Evolutionary conservation across 2,797 vertebrate genomes (phyloP).

Genomic region (Stomatorhinus walkeri): DNA sequence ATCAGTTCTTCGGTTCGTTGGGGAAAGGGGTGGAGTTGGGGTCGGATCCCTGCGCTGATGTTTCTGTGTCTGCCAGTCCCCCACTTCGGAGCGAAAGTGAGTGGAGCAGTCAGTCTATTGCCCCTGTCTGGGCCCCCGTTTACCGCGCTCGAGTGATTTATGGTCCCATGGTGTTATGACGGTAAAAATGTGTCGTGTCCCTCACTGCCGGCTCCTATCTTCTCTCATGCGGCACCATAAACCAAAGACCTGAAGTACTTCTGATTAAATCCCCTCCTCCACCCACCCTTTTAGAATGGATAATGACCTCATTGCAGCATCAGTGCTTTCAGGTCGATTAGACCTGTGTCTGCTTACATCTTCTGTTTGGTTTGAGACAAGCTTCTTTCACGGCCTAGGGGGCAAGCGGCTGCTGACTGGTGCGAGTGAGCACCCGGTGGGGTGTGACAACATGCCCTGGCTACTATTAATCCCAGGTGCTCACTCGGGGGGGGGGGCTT

Average conservation of each 20-base stretch:
- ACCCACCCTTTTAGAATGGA: background rate
- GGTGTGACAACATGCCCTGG: background rate
- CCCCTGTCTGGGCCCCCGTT: background rate
- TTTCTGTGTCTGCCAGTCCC: background rate
- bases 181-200: background rate
- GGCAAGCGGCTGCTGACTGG: background rate
- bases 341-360: background rate
- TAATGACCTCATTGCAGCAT: background rate
- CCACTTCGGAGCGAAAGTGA: background rate
- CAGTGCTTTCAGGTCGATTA: background rate
- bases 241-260: background rate
- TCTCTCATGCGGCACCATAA: background rate
- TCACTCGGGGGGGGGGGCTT: background rate
- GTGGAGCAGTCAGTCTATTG: background rate
- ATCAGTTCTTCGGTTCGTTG: background rate
- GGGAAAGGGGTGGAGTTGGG: background rate
- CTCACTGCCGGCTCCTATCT: background rate
- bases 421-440: background rate
- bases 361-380: background rate
- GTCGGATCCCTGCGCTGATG: background rate
- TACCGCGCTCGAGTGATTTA: background rate
- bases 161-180: background rate
- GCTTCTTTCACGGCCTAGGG: background rate
- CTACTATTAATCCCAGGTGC: background rate
- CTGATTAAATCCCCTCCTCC: background rate